A percentile compares a stretch with the other conserved stretches of the same genome.
Evolutionary conservation across 2,888 invertebrate genomes (phyloP).

Genomic region (Brachyptera risi): DNA sequence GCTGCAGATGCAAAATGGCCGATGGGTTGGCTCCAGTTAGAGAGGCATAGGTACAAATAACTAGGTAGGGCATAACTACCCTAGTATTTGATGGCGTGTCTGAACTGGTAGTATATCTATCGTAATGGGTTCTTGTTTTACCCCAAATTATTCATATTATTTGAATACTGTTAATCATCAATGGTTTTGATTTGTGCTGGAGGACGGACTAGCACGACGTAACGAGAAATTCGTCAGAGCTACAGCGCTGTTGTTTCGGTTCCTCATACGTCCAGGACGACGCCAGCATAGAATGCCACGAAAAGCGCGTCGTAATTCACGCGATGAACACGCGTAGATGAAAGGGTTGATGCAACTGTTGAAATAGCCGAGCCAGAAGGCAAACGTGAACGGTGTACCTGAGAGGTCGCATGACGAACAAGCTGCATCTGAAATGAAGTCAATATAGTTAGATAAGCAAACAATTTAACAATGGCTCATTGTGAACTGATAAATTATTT

Average conservation of each 20-base stretch:
- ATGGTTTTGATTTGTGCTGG: neutral
- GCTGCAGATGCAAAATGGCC: too few species aligned
- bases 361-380: slow-evolving; percentile 66
- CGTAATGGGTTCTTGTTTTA: too few species aligned
- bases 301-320: slow-evolving; percentile 51
- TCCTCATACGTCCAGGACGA: slow-evolving; percentile 5
- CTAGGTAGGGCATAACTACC: too few species aligned
- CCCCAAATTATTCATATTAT: too few species aligned
- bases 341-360: slow-evolving; percentile 65
- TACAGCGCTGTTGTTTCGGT: neutral
- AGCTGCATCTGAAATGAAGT: slow-evolving; percentile 49
- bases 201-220: neutral
- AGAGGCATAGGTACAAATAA: too few species aligned
- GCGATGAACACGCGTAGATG: slow-evolving; percentile 57
- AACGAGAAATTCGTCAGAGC: neutral
- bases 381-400: slow-evolving; percentile 53
- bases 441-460: too few species aligned
- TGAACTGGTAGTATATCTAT: too few species aligned
- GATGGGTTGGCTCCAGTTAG: too few species aligned
- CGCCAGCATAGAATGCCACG: slow-evolving; percentile 45
- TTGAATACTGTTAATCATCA: too few species aligned
- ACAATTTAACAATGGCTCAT: too few species aligned
- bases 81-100: too few species aligned
- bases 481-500: too few species aligned
- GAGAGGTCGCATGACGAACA: slow-evolving; percentile 50